phyloP scores from a whole-genome alignment of 1,140 invertebrate genomes.

The Caenorhabditis brenneri region DNA sequence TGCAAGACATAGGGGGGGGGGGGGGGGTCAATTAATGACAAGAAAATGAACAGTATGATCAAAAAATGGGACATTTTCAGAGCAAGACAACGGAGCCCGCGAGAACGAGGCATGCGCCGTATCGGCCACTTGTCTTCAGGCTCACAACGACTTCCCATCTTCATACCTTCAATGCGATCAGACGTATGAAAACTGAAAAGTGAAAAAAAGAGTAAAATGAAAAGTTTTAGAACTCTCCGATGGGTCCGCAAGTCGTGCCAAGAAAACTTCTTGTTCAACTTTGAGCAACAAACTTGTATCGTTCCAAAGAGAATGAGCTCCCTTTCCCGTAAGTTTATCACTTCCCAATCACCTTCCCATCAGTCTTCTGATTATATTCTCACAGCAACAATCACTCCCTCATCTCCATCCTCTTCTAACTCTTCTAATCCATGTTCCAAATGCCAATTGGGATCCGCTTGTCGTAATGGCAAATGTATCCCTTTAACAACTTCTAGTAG shows the following conservation, averaged over 20 bases:
- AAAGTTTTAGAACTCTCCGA: conserved; percentile 60
- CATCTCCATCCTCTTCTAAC: conserved; percentile 37
- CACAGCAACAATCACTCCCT: background rate
- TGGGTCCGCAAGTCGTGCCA: conserved; percentile 68
- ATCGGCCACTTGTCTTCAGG: conserved; percentile 67
- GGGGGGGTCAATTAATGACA: background rate
- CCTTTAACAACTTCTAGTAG: conserved; percentile 48
- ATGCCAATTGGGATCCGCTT: conserved; percentile 47
- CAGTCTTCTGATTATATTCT: too few relatives aligned
- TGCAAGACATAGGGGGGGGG: too few relatives aligned
- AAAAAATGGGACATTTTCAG: conserved; percentile 53
- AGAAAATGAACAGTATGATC: background rate
- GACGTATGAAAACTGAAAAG: conserved; percentile 53
- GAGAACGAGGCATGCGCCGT: conserved; percentile 59
- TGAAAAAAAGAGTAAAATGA: background rate
- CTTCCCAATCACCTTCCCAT: conserved; percentile 46
- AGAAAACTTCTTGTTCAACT: conserved; percentile 64
- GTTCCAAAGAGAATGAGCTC: conserved; percentile 44
- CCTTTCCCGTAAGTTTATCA: conserved; percentile 45
- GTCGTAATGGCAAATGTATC: conserved; percentile 35
- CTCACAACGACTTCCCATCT: conserved; percentile 58
- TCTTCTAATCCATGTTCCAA: conserved; percentile 45
- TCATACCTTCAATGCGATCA: conserved; percentile 68
- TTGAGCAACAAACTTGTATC: conserved; percentile 69
- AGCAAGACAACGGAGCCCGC: conserved; percentile 65